Base-by-base conservation (phyloP, 2,888 invertebrate genomes). In the Tortricodes alternella region DNA sequence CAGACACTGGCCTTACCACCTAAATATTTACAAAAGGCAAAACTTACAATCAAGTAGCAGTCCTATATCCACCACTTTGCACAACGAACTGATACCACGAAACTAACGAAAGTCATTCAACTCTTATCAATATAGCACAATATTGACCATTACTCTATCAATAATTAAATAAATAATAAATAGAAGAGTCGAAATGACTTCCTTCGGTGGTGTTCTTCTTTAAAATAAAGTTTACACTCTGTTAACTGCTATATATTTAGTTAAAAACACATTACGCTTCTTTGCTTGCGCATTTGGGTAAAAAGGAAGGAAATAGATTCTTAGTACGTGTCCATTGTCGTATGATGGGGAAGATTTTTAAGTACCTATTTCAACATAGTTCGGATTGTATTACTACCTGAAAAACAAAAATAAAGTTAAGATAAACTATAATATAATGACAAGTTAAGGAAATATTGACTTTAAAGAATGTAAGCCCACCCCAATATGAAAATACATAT, bases 261-360 rank as follows among this genome's bases (percentile, higher is more conserved):
- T 4, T 27, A 29, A 3, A n/a, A n/a, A n/a, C n/a, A n/a, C n/a
- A n/a, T n/a, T n/a, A n/a, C n/a, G n/a, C n/a, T n/a, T n/a, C n/a
- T n/a, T n/a, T n/a, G n/a, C n/a, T n/a, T n/a, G n/a, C n/a, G n/a
- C n/a, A 11, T 71, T 62, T 68, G 59, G 59, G 62, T 56, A 46
- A 46, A 61, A 55, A 64, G 66, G 70, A 67, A 73, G 76, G 78
- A 77, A 82, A 77, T 67, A 74, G 67, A 65, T 61, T 34, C 23
- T 35, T 13, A 23, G 64, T n/a, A n/a, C 39, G 74, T 76, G 69
- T 75, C 74, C 78, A 75, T 62, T 68, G 53, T 61, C 65, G 53
- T 61, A 43, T 21, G 39, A 15, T 29, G 39, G n/a, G 19, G 18
- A 49, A 39, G 21, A 9, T 21, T 15, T 38, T 11, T 18, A 16